Percentiles rank a stretch among this genome's conserved stretches.
Evolutionary conservation across 2,113 vertebrate genomes (phyloP).

Genomic region (Pseudonaja textilis): DNA sequence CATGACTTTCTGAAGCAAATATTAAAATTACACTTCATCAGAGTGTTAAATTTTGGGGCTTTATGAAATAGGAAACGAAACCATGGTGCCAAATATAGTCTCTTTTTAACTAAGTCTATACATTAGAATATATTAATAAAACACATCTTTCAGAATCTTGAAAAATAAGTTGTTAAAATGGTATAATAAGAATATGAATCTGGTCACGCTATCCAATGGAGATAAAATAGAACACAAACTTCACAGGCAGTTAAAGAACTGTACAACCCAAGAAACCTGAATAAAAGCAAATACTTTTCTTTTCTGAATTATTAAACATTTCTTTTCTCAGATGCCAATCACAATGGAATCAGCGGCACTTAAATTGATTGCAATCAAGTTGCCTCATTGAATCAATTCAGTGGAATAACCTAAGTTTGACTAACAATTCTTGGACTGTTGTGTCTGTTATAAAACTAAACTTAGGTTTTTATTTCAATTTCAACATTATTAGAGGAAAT

Average conservation of each 20-base stretch:
- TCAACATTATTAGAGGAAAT: not conserved
- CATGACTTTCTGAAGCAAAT: constrained; percentile 18
- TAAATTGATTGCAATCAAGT: not conserved
- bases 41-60: not conserved
- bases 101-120: constrained; percentile 7
- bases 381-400: not conserved
- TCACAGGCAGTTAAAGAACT: not conserved
- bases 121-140: constrained; percentile 10
- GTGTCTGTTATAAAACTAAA: not conserved
- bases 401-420: not conserved
- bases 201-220: not conserved
- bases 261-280: not conserved
- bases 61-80: constrained; percentile 8
- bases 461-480: not conserved
- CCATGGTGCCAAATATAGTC: not conserved
- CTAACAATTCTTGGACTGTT: not conserved
- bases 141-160: not conserved
- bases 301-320: not conserved
- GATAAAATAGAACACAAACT: not conserved
- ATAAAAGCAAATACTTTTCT: not conserved
- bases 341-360: not conserved
- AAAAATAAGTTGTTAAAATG: not conserved
- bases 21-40: constrained; percentile 18
- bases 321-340: not conserved
- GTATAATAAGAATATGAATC: not conserved